These are phyloP conservation scores for Polypedilum pembai DNA, from an alignment of 1,140 invertebrate species.

Conservation along the genomic window DNA sequence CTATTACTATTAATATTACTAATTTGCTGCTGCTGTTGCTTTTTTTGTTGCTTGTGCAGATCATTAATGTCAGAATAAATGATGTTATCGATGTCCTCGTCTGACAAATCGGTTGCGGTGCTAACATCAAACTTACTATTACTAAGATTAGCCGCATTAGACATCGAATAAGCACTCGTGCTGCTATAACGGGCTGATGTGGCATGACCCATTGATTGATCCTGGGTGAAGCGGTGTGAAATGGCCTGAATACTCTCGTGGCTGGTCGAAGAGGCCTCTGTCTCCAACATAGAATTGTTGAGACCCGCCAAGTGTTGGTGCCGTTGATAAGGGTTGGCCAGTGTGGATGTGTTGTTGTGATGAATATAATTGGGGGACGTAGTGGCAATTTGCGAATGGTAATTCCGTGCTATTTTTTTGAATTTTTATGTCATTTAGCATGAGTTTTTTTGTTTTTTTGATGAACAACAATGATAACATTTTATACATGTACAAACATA, in stretches of 20 bases:
- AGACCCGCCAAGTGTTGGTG: conserved; percentile 40
- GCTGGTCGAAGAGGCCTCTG: conserved; percentile 41
- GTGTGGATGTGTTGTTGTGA: conserved; percentile 37
- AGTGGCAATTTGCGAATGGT: conserved; percentile 8
- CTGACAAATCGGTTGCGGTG: conserved; percentile 39
- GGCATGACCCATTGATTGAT: conserved; percentile 40
- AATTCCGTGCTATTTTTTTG: conserved; percentile 25
- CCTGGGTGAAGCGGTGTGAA: conserved; percentile 40
- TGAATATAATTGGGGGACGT: conserved; percentile 10
- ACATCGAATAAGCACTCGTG: conserved; percentile 44
- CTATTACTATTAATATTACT: conserved; percentile 9
- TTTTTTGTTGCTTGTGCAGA: conserved; percentile 37
- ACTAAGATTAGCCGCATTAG: conserved; percentile 34
- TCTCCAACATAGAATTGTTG: conserved; percentile 44
- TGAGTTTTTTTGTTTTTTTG: no score
- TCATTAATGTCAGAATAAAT: conserved; percentile 44
- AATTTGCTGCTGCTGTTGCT: neutral
- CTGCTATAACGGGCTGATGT: conserved; percentile 45
- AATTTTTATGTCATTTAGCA: no score
- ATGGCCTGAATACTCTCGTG: conserved; percentile 42
- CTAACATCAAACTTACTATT: conserved; percentile 31
- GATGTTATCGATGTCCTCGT: conserved; percentile 40
- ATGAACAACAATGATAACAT: no score
- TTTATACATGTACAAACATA: no score
- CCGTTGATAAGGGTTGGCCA: conserved; percentile 34